These are phyloP conservation scores for Catharus minimus DNA, from an alignment of 2,113 vertebrate genomes.

Conservation along the genomic window DNA sequence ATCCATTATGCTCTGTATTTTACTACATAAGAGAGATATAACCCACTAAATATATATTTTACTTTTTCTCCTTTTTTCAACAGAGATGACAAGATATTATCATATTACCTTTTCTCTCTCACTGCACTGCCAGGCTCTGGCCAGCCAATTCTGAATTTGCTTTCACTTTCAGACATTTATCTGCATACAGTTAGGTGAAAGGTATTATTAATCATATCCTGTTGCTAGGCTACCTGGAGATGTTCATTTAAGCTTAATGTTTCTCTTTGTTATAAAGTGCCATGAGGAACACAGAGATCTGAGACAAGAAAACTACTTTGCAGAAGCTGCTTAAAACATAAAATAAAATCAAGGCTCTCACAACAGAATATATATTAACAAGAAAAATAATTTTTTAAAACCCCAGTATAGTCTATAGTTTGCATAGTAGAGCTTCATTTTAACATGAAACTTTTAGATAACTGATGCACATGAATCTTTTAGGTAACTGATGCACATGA, in stretches of 20 bases:
- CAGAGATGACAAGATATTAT: conserved; percentile 53
- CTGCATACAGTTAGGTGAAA: conserved; percentile 69
- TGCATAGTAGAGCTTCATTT: neutral
- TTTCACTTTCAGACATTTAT: conserved; percentile 71
- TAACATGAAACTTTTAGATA: neutral
- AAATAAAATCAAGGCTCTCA: neutral
- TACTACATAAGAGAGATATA: neutral
- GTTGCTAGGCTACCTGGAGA: conserved; percentile 79
- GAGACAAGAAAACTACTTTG: conserved; percentile 64
- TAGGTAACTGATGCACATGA: neutral
- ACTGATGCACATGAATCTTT: neutral
- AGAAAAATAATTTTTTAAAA: neutral
- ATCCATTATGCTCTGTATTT: neutral
- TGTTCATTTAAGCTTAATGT: conserved; percentile 75
- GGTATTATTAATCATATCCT: conserved; percentile 78
- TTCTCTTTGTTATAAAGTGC: conserved; percentile 70
- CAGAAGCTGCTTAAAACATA: conserved; percentile 19
- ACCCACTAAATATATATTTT: conserved; percentile 6
- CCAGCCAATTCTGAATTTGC: conserved; percentile 64
- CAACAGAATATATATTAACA: neutral
- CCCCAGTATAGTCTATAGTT: neutral
- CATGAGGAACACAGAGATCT: conserved; percentile 52
- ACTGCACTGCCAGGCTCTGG: conserved; percentile 38
- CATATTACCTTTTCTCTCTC: conserved; percentile 28
- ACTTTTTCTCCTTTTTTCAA: conserved; percentile 9